A percentile compares a stretch with the other conserved stretches of the same genome.
These are phyloP conservation scores for Lasioglossum pauxillum DNA, from an alignment of 2,888 invertebrate genomes.

Conservation along the genomic window DNA sequence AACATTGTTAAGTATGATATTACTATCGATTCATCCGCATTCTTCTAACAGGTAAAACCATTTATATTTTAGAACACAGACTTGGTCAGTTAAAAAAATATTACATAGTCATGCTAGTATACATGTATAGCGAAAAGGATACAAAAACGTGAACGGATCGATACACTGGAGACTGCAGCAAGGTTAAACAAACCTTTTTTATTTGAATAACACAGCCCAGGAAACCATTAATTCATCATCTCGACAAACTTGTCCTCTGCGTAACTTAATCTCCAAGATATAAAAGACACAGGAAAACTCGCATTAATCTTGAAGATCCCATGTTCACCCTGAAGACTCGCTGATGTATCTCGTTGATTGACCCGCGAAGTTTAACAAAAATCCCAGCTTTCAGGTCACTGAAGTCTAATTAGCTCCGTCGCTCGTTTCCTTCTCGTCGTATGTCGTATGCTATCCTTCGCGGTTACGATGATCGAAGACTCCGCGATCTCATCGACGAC, in stretches of 20 bases:
- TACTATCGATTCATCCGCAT: neutral
- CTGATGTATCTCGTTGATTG: neutral
- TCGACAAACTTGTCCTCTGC: neutral
- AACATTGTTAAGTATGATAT: neutral
- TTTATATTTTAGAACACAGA: neutral
- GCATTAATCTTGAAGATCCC: neutral
- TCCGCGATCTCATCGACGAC: neutral
- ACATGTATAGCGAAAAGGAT: neutral
- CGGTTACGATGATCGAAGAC: neutral
- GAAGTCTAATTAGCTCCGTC: neutral
- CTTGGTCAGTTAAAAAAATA: neutral
- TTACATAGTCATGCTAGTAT: neutral
- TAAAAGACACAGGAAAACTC: neutral
- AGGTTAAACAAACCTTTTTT: neutral
- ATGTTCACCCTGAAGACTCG: neutral
- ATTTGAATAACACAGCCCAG: neutral
- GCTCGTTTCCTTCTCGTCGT: neutral
- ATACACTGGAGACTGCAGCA: neutral
- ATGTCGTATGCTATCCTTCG: neutral
- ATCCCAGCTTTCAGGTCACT: neutral
- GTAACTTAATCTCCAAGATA: neutral
- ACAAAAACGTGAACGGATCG: neutral
- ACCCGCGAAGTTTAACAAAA: neutral
- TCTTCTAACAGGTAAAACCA: neutral
- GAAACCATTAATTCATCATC: neutral